These are phyloP conservation scores for Atractosteus spatula DNA, from an alignment of 2,113 vertebrate genomes.

Conservation along the genomic window DNA sequence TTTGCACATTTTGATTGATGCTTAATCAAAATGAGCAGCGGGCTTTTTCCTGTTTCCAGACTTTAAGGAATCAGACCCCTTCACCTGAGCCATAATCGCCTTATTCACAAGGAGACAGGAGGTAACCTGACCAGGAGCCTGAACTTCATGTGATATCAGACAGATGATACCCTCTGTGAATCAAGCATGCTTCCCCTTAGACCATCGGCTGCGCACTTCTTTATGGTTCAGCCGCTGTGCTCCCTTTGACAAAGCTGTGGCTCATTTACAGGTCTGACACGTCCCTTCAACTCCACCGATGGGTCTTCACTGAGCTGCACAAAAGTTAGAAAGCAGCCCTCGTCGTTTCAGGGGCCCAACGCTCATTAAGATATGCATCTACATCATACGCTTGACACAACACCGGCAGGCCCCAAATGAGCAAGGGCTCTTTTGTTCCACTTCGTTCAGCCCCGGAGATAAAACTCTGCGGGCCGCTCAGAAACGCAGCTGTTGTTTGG, in stretches of 20 bases:
- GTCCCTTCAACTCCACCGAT: slow-evolving; percentile 32
- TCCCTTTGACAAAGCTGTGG: slow-evolving; percentile 28
- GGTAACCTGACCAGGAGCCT: no score
- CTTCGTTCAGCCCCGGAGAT: slow-evolving; percentile 41
- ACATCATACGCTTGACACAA: slow-evolving; percentile 48
- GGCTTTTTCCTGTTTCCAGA: no score
- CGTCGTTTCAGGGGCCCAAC: slow-evolving; percentile 39
- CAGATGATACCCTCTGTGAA: no score
- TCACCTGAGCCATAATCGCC: no score
- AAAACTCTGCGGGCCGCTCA: slow-evolving; percentile 9
- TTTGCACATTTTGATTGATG: no score
- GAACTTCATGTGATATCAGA: no score
- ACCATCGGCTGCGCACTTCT: no score
- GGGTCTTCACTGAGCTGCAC: slow-evolving; percentile 50
- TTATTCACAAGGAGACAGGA: no score
- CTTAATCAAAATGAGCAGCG: no score
- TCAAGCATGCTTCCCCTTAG: no score
- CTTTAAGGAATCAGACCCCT: no score
- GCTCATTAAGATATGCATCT: slow-evolving; percentile 55
- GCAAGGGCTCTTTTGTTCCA: slow-evolving; percentile 48
- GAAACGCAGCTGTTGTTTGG: no score
- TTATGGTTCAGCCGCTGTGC: slow-evolving; percentile 4
- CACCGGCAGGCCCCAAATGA: slow-evolving; percentile 40
- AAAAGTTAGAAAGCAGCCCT: slow-evolving; percentile 52
- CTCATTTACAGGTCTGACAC: slow-evolving; percentile 62